Conservation (phyloP, 2,888 invertebrate species). For the Andrena marginata region DNA sequence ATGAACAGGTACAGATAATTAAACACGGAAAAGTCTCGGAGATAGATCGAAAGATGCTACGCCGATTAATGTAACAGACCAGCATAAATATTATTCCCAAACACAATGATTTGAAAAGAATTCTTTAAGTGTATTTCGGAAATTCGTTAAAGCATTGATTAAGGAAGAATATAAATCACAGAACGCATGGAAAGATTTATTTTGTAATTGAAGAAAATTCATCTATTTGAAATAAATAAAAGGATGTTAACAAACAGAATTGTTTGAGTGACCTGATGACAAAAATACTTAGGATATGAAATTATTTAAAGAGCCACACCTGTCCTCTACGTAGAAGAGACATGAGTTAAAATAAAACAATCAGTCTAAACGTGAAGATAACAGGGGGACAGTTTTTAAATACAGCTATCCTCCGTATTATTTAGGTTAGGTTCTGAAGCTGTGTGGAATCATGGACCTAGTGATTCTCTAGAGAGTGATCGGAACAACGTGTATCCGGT, state of each 20-base stretch:
- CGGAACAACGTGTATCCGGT: too few species aligned
- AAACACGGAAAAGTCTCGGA: not conserved
- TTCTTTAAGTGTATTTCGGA: too few species aligned
- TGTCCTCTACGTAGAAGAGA: slow-evolving; percentile 65
- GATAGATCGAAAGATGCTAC: not conserved
- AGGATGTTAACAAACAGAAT: not conserved
- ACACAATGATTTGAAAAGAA: not conserved
- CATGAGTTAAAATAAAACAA: slow-evolving; percentile 42
- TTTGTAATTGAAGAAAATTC: not conserved
- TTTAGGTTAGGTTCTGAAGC: slow-evolving; percentile 24
- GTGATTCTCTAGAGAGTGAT: too few species aligned
- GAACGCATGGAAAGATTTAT: not conserved
- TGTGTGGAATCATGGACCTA: not conserved
- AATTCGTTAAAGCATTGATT: not conserved
- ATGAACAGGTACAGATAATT: not conserved
- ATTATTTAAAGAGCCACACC: slow-evolving; percentile 38
- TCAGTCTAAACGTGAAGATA: not conserved
- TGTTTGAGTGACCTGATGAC: too few species aligned
- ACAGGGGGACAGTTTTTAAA: slow-evolving; percentile 7
- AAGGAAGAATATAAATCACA: not conserved
- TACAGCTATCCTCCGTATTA: not conserved
- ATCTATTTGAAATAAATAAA: not conserved
- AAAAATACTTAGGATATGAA: not conserved
- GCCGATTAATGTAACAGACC: not conserved
- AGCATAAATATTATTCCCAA: not conserved